Evolutionary conservation across 2,797 vertebrate species (phyloP).

Genomic region (Siniperca scherzeri): DNA sequence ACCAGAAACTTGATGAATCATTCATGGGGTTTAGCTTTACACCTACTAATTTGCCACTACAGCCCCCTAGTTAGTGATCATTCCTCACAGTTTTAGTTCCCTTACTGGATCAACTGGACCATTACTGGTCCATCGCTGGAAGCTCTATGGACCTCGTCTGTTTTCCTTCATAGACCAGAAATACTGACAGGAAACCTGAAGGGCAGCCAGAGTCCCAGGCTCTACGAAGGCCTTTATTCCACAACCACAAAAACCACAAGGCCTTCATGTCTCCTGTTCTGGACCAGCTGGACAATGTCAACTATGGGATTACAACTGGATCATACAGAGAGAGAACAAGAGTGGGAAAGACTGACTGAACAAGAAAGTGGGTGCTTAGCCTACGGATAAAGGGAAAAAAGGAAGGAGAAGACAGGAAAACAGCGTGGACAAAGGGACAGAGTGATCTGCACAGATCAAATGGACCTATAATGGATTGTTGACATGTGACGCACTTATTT

Average conservation of each 20-base stretch:
- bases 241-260: conserved; percentile 65
- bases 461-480: conserved; percentile 71
- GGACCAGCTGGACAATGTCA: conserved; percentile 71
- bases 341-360: conserved; percentile 66
- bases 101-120: conserved; percentile 65
- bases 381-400: conserved; percentile 66
- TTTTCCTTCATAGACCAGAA: conserved; percentile 65
- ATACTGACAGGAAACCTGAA: conserved; percentile 70
- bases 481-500: conserved; percentile 81
- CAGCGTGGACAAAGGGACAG: conserved; percentile 60
- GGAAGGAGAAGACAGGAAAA: conserved; percentile 56
- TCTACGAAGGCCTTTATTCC: conserved; percentile 61
- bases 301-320: conserved; percentile 78
- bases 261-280: conserved; percentile 67
- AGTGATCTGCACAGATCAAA: conserved; percentile 68
- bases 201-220: conserved; percentile 61
- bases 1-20: conserved; percentile 77
- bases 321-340: conserved; percentile 54
- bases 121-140: conserved; percentile 54
- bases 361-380: conserved; percentile 70
- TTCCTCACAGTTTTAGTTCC: conserved; percentile 64
- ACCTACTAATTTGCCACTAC: conserved; percentile 76
- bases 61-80: conserved; percentile 65
- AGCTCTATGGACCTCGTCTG: conserved; percentile 62
- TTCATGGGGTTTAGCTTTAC: conserved; percentile 76